phyloP scores from a whole-genome alignment of 2,113 vertebrate genomes.

The Noctilio leporinus region DNA sequence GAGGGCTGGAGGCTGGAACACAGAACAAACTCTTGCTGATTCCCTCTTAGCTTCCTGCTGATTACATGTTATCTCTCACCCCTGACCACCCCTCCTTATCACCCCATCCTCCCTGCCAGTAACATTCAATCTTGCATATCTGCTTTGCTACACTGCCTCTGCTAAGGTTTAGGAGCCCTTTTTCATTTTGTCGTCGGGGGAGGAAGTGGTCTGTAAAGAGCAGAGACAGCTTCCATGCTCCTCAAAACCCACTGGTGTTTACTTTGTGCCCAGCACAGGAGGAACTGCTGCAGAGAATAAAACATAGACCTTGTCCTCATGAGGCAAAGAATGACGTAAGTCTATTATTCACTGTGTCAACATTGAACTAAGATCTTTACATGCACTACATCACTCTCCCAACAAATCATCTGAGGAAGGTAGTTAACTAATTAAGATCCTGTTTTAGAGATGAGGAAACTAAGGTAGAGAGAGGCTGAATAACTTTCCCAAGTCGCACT shows the following conservation, averaged over 20 bases:
- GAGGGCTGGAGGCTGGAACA: slow-evolving; percentile 33
- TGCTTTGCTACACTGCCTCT: background rate
- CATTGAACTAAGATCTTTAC: background rate
- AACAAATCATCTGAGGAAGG: background rate
- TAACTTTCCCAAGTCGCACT: background rate
- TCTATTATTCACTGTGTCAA: background rate
- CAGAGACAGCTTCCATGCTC: background rate
- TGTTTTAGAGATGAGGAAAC: background rate
- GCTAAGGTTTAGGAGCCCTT: background rate
- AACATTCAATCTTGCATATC: background rate
- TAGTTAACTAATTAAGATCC: background rate
- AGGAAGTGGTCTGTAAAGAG: background rate
- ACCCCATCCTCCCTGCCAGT: background rate
- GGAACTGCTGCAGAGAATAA: background rate
- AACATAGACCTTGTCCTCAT: background rate
- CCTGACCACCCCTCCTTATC: background rate
- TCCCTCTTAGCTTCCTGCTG: background rate
- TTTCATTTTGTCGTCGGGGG: background rate
- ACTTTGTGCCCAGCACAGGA: background rate
- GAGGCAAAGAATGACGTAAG: background rate
- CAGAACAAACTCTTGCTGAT: background rate
- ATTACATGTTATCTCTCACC: background rate
- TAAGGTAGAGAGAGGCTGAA: background rate
- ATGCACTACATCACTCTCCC: background rate
- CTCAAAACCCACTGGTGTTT: background rate